A percentile compares a stretch with the other conserved stretches of the same genome.
Conservation (phyloP, 2,888 invertebrate genomes). For the Tupiocoris notatus region DNA sequence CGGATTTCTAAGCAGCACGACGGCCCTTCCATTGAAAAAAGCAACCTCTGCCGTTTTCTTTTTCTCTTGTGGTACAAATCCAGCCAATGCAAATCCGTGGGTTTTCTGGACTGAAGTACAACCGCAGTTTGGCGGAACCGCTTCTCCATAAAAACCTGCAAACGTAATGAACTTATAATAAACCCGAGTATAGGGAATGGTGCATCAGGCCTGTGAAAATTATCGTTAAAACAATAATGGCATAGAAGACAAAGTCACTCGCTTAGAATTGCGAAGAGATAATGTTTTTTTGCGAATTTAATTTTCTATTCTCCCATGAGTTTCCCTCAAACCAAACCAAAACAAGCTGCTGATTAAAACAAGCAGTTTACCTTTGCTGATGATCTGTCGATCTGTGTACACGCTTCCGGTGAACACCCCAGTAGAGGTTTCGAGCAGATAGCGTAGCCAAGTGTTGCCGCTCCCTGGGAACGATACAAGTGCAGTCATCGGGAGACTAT, state of each 20-base stretch:
- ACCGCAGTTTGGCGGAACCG: slow-evolving; percentile 35
- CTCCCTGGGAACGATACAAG: slow-evolving; percentile 80
- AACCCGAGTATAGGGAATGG: background rate
- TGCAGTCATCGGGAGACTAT: slow-evolving; percentile 58
- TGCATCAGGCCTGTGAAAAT: too few relatives aligned
- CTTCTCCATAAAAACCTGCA: slow-evolving; percentile 37
- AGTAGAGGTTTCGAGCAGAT: slow-evolving; percentile 74
- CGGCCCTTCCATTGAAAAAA: slow-evolving; percentile 70
- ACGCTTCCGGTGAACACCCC: slow-evolving; percentile 76
- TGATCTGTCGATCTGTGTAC: slow-evolving; percentile 75
- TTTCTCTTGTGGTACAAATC: slow-evolving; percentile 26
- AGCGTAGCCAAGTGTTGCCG: slow-evolving; percentile 80
- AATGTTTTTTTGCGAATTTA: too few relatives aligned
- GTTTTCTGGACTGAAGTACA: slow-evolving; percentile 39
- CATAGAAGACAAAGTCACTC: too few relatives aligned
- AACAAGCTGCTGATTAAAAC: too few relatives aligned
- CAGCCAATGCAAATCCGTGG: slow-evolving; percentile 33
- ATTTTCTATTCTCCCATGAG: too few relatives aligned
- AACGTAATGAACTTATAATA: too few relatives aligned
- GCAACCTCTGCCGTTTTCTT: slow-evolving; percentile 61
- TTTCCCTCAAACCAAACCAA: too few relatives aligned
- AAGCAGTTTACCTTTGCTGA: slow-evolving; percentile 62
- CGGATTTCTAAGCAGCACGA: slow-evolving; percentile 70
- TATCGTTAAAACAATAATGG: too few relatives aligned
- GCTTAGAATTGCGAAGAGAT: too few relatives aligned